Evolutionary conservation across 2,888 invertebrate genomes (phyloP).

Genomic region (Dicyrtomina minuta): DNA sequence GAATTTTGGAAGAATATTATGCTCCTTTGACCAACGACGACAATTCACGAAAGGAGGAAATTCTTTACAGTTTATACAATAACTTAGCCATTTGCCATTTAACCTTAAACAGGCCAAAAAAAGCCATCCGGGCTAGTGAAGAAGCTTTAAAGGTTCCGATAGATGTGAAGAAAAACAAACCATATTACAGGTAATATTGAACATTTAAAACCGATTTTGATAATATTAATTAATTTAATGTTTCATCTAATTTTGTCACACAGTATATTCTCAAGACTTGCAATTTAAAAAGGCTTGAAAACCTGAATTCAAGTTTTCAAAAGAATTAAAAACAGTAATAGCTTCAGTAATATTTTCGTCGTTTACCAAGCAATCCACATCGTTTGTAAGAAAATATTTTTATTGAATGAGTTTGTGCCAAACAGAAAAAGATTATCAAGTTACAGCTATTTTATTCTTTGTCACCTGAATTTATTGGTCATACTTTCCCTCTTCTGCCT

Average conservation of each 20-base stretch:
- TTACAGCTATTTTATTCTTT: no score
- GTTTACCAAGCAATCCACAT: no score
- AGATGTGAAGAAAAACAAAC: slow-evolving; percentile 25
- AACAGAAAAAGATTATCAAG: no score
- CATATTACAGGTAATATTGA: slow-evolving; percentile 36
- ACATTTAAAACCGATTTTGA: background rate
- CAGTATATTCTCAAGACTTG: background rate
- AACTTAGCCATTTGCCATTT: slow-evolving; percentile 74
- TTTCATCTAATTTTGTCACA: no score
- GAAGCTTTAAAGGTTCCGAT: slow-evolving; percentile 57
- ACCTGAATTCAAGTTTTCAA: no score
- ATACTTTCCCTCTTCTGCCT: no score
- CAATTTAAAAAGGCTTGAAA: no score
- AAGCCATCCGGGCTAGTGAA: slow-evolving; percentile 67
- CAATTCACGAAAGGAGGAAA: slow-evolving; percentile 64
- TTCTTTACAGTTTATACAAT: slow-evolving; percentile 68
- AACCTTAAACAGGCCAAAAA: slow-evolving; percentile 64
- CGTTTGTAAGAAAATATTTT: background rate
- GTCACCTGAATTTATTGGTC: no score
- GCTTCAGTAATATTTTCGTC: no score
- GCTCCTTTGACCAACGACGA: slow-evolving; percentile 68
- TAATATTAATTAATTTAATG: background rate
- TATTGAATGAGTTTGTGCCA: no score
- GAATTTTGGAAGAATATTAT: slow-evolving; percentile 64
- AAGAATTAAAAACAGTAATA: no score